Conservation (phyloP, 2,888 invertebrate genomes). For the Gastracanthus pulcherrimus region DNA sequence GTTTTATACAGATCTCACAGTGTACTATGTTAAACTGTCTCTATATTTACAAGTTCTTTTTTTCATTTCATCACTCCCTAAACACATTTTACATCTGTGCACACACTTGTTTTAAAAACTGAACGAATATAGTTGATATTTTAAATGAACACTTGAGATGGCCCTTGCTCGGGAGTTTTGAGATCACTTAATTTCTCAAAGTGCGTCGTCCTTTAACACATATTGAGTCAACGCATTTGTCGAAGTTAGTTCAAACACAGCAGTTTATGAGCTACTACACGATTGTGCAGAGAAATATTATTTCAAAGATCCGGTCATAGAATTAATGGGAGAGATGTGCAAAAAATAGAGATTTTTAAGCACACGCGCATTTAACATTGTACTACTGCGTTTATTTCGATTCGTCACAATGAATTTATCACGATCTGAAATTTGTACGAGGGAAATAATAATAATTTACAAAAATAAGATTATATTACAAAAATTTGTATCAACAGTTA, state of each 20-base stretch:
- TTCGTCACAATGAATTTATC: constrained; percentile 6
- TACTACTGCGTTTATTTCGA: neutral
- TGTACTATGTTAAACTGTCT: constrained; percentile 22
- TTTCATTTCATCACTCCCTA: neutral
- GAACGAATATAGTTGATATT: constrained; percentile 34
- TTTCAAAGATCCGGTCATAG: neutral
- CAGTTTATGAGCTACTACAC: constrained; percentile 6
- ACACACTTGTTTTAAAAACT: constrained; percentile 10
- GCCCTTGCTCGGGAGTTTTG: neutral
- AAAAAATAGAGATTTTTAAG: constrained; percentile 11
- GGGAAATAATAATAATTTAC: constrained; percentile 25
- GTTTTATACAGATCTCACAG: constrained; percentile 44
- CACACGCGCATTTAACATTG: neutral
- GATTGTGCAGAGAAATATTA: constrained; percentile 11
- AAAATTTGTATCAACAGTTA: constrained; percentile 5
- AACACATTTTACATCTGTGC: constrained; percentile 20
- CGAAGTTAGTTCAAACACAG: constrained; percentile 15
- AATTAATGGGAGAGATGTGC: neutral
- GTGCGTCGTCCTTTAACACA: neutral
- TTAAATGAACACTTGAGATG: constrained; percentile 30
- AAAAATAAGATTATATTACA: constrained; percentile 48
- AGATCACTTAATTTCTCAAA: constrained; percentile 20
- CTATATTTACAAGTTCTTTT: constrained; percentile 47
- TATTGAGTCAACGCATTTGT: constrained; percentile 7
- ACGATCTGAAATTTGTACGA: constrained; percentile 8